Evolutionary conservation across 2,113 vertebrate species (phyloP), one percentile per base, ranked within the genome.

Genomic region (Nannobrachium achirus): DNA sequence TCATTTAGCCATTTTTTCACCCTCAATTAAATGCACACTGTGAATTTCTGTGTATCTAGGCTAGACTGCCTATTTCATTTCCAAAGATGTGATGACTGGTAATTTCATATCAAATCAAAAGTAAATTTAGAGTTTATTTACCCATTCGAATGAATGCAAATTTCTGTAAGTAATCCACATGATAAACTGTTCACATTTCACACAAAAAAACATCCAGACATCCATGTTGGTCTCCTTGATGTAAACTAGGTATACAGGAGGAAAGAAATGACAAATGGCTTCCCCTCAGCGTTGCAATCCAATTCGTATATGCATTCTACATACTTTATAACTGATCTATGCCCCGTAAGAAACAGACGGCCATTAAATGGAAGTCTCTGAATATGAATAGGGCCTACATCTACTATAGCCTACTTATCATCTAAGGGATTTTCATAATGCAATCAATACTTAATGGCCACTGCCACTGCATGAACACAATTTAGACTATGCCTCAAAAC

Each of bases 311-410:
- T 63, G 45, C 63, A 56, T 67, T 56, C 71, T 57, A 16, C 15
- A 33, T 50, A 65, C 66, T 10, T 38, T 45, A 33, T n/a, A 39
- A 15, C 7, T 66, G 41, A 63, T 66, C 57, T 55, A 57, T 41
- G 46, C 15, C 68, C 67, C 48, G 57, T 48, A 63, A 66, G 58
- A 72, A 76, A 75, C 65, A 60, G 56, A 66, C 66, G 19, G 59
- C 67, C 74, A 78, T 78, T 85, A 78, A 76, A 83, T 80, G 58
- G 60, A 82, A 19, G 62, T 62, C 70, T 78, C 33, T 58, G 52
- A 76, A 72, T 73, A 79, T 75, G 55, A 71, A 85, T 66, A 77
- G 58, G 25, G 25, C 25, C 25, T 33, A 78, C 46, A 79, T 74
- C 80, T 75, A 70, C 65, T 78, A 65, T 61, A 76, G 68, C 77